Evolutionary conservation across 2,888 invertebrate species (phyloP), one percentile per base, ranked within the genome.

Genomic region (Lamellibrachia satsuma): DNA sequence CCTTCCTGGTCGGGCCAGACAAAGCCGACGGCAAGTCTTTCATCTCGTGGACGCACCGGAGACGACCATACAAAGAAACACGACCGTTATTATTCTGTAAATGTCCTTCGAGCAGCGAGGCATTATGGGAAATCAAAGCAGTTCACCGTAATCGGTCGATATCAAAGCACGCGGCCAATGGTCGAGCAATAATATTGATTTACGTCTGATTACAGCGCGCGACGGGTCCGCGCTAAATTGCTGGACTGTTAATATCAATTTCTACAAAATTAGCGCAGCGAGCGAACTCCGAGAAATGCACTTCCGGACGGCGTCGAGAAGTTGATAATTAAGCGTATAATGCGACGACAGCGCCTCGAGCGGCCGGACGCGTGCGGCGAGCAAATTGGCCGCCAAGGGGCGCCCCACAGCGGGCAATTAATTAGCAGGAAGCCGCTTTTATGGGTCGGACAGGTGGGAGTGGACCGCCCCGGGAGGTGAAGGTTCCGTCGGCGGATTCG

Each of bases 41-140:
- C 75, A 75, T 75, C 75, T 75, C 75, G 75, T 22, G 22, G 75
- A 75, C 75, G 22, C 75, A 11, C 15, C 75, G 75, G 15, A n/a
- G 75, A 22, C 75, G 75, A 22, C 75, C 75, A n/a, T 22, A 75
- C 22, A 15, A 11, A 75, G 75, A 75, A 75, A 75, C n/a, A 75
- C n/a, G 75, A 75, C 75, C 75, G 75, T 75, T 75, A 75, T 75
- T 75, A 75, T 75, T 75, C 75, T 75, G 75, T 15, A 75, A 75
- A 75, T 75, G 75, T 75, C 75, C 75, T n/a, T 75, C 75, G n/a
- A 75, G 75, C n/a, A 75, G 15, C 75, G 75, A 3, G 75, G 75
- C 75, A 75, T 75, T 75, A 75, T 75, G 75, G 75, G 75, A 75
- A 75, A 75, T 75, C 75, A 75, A 75, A 75, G 75, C 75, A 75